Evolutionary conservation across 2,888 invertebrate species (phyloP).

Genomic region (Hyalella azteca): DNA sequence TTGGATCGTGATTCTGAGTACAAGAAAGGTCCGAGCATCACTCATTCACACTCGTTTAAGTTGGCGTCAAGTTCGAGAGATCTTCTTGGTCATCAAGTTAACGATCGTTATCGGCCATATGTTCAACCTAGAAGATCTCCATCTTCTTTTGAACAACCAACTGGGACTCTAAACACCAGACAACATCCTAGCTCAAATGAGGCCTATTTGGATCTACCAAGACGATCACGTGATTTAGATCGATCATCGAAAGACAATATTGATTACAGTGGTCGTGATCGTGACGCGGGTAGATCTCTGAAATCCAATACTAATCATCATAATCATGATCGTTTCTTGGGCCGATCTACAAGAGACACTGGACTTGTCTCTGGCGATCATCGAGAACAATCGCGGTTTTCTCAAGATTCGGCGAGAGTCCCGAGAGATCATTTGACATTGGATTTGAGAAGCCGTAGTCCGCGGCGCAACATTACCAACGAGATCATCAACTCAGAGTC

Average conservation of each 20-base stretch:
- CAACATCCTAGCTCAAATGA: not conserved
- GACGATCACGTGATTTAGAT: too few relatives aligned
- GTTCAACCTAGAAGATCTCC: not conserved
- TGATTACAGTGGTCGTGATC: too few relatives aligned
- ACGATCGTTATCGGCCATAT: constrained; percentile 22
- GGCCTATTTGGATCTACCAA: too few relatives aligned
- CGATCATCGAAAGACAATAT: too few relatives aligned
- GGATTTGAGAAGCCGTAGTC: not conserved
- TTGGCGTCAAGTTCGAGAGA: not conserved
- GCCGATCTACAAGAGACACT: too few relatives aligned
- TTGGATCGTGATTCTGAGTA: not conserved
- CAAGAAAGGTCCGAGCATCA: not conserved
- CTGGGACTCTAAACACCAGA: not conserved
- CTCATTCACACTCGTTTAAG: constrained; percentile 7
- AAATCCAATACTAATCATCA: too few relatives aligned
- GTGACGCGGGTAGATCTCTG: too few relatives aligned
- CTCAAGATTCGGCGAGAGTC: not conserved
- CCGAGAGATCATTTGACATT: not conserved
- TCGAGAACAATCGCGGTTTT: not conserved
- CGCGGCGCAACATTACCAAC: constrained; percentile 14
- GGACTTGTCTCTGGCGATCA: too few relatives aligned
- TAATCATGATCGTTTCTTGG: too few relatives aligned
- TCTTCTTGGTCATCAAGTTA: not conserved
- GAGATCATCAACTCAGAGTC: constrained; percentile 33
- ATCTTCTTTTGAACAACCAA: not conserved